Evolutionary conservation across 2,797 vertebrate species (phyloP), one percentile per base, ranked within the genome.

Genomic region (Sphenopsis melanotis): DNA sequence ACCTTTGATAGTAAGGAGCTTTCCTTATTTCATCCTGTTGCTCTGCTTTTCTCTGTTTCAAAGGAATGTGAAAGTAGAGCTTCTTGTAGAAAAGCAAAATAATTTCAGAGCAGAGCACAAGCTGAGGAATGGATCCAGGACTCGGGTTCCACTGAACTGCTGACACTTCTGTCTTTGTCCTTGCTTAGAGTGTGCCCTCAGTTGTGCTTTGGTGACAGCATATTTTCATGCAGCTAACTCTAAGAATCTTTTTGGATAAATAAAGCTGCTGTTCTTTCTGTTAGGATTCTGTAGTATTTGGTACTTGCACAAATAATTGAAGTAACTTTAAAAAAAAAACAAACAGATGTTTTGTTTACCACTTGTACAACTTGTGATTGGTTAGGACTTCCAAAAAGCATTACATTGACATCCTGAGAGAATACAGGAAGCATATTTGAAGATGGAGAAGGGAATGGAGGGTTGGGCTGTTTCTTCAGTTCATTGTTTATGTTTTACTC

Each of bases 401-500:
- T 44, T 36, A 7, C 0, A 0, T 30, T 72, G 46, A 56, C 34
- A 20, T 41, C 11, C 32, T 76, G 24, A 32, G 69, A 49, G 50
- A 75, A 34, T 10, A 15, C 2, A 30, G 42, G 29, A 42, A 59
- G 8, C 6, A 0, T 15, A 13, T 41, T 29, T 71, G 66, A 39
- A 64, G 68, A 12, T 29, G 23, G 63, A 65, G 34, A 55, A 21
- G 6, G 46, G 9, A 65, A 17, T 41, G 29, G 61, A 77, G 21
- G 23, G 3, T 9, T 3, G 6, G 53, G 24, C 20, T 87, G 7
- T 76, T 57, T 60, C 37, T 44, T 64, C n/a, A 53, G 20, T 26
- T 37, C 12, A 1, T 11, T 0, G 0, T 30, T 2, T 63, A 1
- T 32, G 3, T 64, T 79, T 77, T 70, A 30, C 5, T 36, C 10